Percentiles rank a stretch among this genome's conserved stretches.
phyloP scores from a whole-genome alignment of 2,113 vertebrate species.

The Proteles cristata region DNA sequence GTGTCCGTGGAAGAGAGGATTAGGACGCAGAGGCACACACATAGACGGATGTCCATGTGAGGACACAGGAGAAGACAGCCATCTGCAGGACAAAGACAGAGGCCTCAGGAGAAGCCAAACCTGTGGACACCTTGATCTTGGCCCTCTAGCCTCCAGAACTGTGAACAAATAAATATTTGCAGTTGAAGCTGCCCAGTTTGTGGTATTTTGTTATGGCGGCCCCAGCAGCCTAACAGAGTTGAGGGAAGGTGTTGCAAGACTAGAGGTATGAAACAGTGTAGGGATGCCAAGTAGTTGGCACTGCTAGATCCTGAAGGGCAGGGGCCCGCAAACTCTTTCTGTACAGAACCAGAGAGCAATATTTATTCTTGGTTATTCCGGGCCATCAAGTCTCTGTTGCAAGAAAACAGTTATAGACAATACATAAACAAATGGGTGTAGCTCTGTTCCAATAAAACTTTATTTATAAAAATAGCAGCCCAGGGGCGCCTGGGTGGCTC shows the following conservation, averaged over 20 bases:
- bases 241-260: neutral
- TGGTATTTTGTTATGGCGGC: neutral
- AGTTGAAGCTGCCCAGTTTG: neutral
- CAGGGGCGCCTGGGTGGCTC: neutral
- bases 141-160: neutral
- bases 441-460: constrained; percentile 14
- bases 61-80: neutral
- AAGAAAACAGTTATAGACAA: neutral
- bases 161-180: neutral
- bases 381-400: neutral
- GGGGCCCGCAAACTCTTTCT: neutral
- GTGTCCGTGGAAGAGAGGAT: neutral
- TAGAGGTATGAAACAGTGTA: fast-evolving
- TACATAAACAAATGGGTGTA: neutral
- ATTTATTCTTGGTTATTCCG: neutral
- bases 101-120: neutral
- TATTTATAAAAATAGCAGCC: neutral
- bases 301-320: neutral
- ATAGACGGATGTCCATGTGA: neutral
- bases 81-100: neutral
- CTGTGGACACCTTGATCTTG: neutral
- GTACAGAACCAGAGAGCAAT: neutral
- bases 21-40: neutral
- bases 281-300: neutral
- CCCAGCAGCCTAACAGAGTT: neutral